Base-by-base conservation (phyloP, 1,140 invertebrate genomes). In the Drosophila pallidifrons region DNA sequence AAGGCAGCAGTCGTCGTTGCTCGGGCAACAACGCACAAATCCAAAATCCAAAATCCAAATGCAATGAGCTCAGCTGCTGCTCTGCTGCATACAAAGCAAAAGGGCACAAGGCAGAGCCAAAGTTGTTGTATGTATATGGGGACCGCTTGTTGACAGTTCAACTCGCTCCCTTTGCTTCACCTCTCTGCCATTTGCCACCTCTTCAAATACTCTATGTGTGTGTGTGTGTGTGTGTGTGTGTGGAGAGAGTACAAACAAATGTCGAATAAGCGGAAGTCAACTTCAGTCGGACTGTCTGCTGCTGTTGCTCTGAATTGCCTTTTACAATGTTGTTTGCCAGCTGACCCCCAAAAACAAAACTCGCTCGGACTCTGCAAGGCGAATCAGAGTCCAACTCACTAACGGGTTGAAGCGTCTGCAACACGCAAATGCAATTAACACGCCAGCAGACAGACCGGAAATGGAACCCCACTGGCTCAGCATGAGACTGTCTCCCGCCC, bases 371-470 rank as follows among this genome's bases (percentile, higher is more conserved):
- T 43, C 7, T 49, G 35, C 15, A 43, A 3, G 20, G 20, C 20
- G 20, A 25, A 25, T 25, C 20, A 25, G 20, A 25, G 3, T 52
- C 25, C 25, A 32, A 43, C 6, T n/a, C 10, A 10, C 43, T 15
- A 25, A 43, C 54, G 66, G 16, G 41, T 43, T 67, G 43, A 75
- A 68, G 57, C 64, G 78, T 87, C 71, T 85, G 70, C 85, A 85
- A 81, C 85, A 89, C 86, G 86, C 81, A 89, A 89, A 89, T 89
- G 85, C 85, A 89, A 89, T 89, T 89, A 89, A 89, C 85, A 89
- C 85, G 85, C 81, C 86, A 72, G 68, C 81, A 89, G 85, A 85
- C 86, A 66, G 66, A 76, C 73, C 86, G 85, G 85, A 89, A 89
- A 89, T 89, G 81, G 75, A 89, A 83, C 30, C 66, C 77, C 67